phyloP scores from a whole-genome alignment of 2,888 invertebrate species.

The Podabrus alpinus region DNA sequence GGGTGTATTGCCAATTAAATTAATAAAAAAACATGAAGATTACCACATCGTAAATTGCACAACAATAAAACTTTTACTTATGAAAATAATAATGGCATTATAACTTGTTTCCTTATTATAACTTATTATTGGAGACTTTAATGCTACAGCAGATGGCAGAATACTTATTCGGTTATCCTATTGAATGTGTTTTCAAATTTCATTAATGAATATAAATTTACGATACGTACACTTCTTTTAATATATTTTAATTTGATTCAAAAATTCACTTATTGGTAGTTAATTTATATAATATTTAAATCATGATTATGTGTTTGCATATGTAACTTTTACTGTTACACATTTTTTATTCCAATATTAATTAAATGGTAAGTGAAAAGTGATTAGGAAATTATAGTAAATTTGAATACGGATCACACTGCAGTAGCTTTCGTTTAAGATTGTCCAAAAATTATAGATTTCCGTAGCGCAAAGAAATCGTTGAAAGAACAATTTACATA shows the following conservation, averaged over 20 bases:
- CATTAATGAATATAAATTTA: not conserved
- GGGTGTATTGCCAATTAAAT: not conserved
- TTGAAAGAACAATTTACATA: no score
- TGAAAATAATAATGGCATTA: not conserved
- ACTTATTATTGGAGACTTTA: not conserved
- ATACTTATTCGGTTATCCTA: not conserved
- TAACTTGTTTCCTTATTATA: not conserved
- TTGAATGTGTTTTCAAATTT: not conserved
- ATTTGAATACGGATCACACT: not conserved
- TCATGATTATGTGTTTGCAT: not conserved
- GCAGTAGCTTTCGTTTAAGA: no score
- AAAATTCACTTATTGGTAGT: not conserved
- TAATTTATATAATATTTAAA: not conserved
- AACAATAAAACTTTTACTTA: not conserved
- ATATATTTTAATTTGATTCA: not conserved
- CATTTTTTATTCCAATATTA: not conserved
- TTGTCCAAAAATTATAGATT: no score
- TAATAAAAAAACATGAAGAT: not conserved
- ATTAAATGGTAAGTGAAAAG: not conserved
- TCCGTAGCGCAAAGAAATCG: no score
- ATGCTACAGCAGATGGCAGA: not conserved
- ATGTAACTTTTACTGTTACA: not conserved
- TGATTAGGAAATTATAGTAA: not conserved
- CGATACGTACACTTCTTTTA: not conserved
- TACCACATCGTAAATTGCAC: not conserved